These are phyloP conservation scores for Galendromus occidentalis DNA, from an alignment of 1,140 invertebrate genomes.

Conservation along the genomic window DNA sequence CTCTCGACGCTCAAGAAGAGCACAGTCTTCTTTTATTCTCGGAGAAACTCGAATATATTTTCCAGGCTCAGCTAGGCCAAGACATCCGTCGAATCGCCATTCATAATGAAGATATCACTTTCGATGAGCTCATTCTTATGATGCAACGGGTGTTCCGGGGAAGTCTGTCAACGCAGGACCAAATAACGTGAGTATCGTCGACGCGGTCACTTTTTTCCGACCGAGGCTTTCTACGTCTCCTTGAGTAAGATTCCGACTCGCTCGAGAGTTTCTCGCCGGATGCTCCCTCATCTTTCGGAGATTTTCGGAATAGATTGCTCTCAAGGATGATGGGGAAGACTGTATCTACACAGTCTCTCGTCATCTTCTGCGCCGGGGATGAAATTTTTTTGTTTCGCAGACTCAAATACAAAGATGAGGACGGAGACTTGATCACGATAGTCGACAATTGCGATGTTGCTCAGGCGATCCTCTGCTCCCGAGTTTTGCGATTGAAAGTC, in stretches of 20 bases:
- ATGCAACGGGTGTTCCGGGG: slow-evolving; percentile 51
- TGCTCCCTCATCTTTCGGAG: slow-evolving; percentile 10
- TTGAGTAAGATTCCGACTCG: not conserved
- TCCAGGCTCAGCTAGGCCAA: slow-evolving; percentile 43
- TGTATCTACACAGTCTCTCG: too few relatives aligned
- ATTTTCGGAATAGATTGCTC: too few relatives aligned
- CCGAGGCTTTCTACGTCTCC: not conserved
- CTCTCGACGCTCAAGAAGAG: too few relatives aligned
- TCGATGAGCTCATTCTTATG: slow-evolving; percentile 53
- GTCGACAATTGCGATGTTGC: slow-evolving; percentile 49
- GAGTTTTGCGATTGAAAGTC: slow-evolving; percentile 44
- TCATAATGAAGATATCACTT: slow-evolving; percentile 54
- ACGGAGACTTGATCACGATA: slow-evolving; percentile 52
- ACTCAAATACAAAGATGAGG: slow-evolving; percentile 21
- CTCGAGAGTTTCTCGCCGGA: too few relatives aligned
- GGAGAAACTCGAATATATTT: too few relatives aligned
- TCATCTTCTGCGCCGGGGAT: too few relatives aligned
- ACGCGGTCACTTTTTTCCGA: not conserved
- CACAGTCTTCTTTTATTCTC: too few relatives aligned
- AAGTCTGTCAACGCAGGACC: slow-evolving; percentile 41
- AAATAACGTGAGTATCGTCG: slow-evolving; percentile 32
- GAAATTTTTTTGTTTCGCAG: too few relatives aligned
- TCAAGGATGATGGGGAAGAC: too few relatives aligned
- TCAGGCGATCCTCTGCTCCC: slow-evolving; percentile 48
- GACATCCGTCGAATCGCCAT: slow-evolving; percentile 50